Evolutionary conservation across 1,140 invertebrate genomes (phyloP), one percentile per base, ranked within the genome.

Genomic region (Rhopalosiphum padi): DNA sequence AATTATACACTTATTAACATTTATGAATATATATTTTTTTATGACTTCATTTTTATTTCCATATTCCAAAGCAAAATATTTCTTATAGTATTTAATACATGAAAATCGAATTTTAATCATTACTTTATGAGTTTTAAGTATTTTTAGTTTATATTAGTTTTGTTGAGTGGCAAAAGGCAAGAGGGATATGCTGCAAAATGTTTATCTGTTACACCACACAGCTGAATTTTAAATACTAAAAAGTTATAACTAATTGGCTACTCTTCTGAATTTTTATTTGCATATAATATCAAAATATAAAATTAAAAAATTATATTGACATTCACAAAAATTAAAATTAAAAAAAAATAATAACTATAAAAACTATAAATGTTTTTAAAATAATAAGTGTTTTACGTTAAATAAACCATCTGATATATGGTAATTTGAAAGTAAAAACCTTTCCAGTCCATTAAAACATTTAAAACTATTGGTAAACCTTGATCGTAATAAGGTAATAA

Each of bases 401-500:
- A 60, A 25, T 60, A 8, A 60, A 25, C 2, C 25, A 60, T 25
- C 55, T 60, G 23, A 25, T 25, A 25, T 60, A 60, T 55, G 0
- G 9, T 41, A 18, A 15, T 60, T 90, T 60, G 51, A 90, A 60
- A 55, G 48, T 46, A 41, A 55, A 23, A 23, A 90, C 88, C 21
- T 90, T 90, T 55, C 87, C 35, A 55, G 88, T 55, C 51, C 2
- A 55, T 37, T 90, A 90, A 60, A n/a, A n/a, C n/a, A n/a, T n/a
- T n/a, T n/a, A n/a, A n/a, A 90, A 51, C 7, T 48, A 53, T 55
- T 9, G 3, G 8, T 41, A 90, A 35, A 55, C 88, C 51, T 90
- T 55, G 51, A 90, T 90, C 51, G 25, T 90, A 90, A 11, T 41
- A 90, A 90, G 35, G 48, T 37, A 53, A 89, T 55, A 89, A 89